Evolutionary conservation across 2,888 invertebrate genomes (phyloP).

Genomic region (Drosophila vallismaia): DNA sequence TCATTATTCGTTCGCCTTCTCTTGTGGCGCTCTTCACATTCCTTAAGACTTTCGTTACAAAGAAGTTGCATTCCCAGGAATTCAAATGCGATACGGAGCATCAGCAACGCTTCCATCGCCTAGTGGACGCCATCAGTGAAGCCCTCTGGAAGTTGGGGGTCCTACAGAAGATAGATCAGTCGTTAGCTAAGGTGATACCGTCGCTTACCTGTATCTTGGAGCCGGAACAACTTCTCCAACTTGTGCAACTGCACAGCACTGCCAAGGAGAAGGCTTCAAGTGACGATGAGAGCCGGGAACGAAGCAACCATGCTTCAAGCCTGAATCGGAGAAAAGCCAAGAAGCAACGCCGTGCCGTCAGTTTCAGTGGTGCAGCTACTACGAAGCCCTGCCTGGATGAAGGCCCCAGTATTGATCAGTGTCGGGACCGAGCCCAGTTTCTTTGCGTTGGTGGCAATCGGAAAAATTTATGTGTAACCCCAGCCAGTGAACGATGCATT

Average conservation of each 20-base stretch:
- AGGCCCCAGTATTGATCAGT: slow-evolving; percentile 54
- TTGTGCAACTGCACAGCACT: slow-evolving; percentile 78
- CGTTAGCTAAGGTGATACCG: slow-evolving; percentile 52
- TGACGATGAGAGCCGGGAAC: slow-evolving; percentile 81
- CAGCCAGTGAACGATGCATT: slow-evolving; percentile 68
- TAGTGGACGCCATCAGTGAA: slow-evolving; percentile 79
- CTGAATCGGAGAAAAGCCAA: slow-evolving; percentile 76
- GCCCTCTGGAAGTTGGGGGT: slow-evolving; percentile 82
- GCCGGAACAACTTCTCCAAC: slow-evolving; percentile 76
- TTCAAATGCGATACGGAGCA: slow-evolving; percentile 74
- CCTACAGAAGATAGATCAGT: slow-evolving; percentile 78
- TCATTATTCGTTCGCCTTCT: slow-evolving; percentile 74
- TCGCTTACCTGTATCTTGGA: slow-evolving; percentile 66
- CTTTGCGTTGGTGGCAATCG: slow-evolving; percentile 12
- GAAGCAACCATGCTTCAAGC: slow-evolving; percentile 73
- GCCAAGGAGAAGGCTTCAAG: slow-evolving; percentile 77
- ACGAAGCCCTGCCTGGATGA: slow-evolving; percentile 14
- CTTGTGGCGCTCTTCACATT: slow-evolving; percentile 74
- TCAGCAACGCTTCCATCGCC: slow-evolving; percentile 74
- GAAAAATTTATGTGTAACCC: not conserved
- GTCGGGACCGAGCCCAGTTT: slow-evolving; percentile 53
- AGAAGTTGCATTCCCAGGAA: slow-evolving; percentile 81
- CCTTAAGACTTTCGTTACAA: slow-evolving; percentile 79
- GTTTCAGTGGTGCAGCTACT: slow-evolving; percentile 70
- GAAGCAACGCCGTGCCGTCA: slow-evolving; percentile 76